Evolutionary conservation across 1,140 invertebrate species (phyloP), one percentile per base, ranked within the genome.

Genomic region (Drosophila orena): DNA sequence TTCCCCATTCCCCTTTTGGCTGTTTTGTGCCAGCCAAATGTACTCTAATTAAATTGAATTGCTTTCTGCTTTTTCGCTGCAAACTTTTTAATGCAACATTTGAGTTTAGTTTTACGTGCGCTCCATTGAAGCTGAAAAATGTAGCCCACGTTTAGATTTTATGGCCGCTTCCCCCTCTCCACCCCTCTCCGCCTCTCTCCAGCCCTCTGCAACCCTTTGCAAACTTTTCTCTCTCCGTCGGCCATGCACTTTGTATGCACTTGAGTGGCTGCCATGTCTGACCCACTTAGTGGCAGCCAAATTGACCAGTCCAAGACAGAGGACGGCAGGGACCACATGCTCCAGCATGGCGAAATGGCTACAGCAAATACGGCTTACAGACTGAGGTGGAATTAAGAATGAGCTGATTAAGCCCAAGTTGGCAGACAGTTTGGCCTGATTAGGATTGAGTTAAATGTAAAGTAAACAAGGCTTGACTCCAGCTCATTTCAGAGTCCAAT

Each of bases 1-100:
- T 59, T 56, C 35, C 20, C 46, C 34, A 46, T 70, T 35, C 17
- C 5, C n/a, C 40, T 37, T 35, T 38, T 35, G 22, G 14, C 55
- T 44, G 47, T 68, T 57, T 78, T 53, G 50, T 68, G 77, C 60
- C 69, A 38, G 77, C 30, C 53, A 78, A 83, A 84, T 79, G 70
- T 79, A 56, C 64, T 89, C 83, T 86, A 86, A 86, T 86, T 86
- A 89, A 86, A 86, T 86, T 77, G 79, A 86, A 86, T 83, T 77
- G 71, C 62, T 65, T 69, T 79, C 74, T 88, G 57, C 56, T 80
- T 52, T 64, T 38, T 53, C 42, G 35, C 34, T 61, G 43, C 40
- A 83, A 86, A 86, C 61, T 86, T 86, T 86, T 86, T 83, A 89
- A 86, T 88, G 79, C 83, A 62, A 83, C 83, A 86, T 83, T 89